phyloP scores from a whole-genome alignment of 1,140 invertebrate species.

The Caerostris darwini region DNA sequence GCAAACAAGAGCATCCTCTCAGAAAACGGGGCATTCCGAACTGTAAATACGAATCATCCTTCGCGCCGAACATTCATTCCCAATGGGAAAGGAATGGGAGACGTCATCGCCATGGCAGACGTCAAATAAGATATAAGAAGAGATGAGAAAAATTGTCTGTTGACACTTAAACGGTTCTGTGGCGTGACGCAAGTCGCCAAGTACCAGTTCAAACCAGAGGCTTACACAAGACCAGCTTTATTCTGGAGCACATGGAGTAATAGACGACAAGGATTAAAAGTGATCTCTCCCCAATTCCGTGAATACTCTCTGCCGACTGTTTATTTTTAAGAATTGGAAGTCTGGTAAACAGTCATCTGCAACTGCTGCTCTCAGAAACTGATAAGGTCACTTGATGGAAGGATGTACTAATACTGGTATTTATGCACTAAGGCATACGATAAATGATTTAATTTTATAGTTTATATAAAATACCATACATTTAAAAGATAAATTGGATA shows the following conservation, averaged over 20 bases:
- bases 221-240: constrained; percentile 23
- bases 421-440: no score
- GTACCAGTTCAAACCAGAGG: constrained; percentile 45
- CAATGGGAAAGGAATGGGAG: neutral
- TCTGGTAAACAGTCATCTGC: neutral
- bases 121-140: constrained; percentile 36
- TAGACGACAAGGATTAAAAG: constrained; percentile 11
- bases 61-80: neutral
- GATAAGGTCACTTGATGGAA: neutral
- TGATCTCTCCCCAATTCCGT: constrained; percentile 2
- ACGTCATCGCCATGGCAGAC: constrained; percentile 40
- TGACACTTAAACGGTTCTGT: constrained; percentile 35
- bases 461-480: no score
- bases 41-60: neutral
- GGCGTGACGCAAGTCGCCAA: constrained; percentile 30
- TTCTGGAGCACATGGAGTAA: neutral
- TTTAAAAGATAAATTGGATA: no score
- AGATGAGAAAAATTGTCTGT: constrained; percentile 47
- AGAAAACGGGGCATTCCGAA: constrained; percentile 2
- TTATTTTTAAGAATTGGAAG: neutral
- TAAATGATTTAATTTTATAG: no score
- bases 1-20: neutral
- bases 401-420: no score
- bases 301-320: neutral
- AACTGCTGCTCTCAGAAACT: neutral